Base-by-base conservation (phyloP, 2,113 vertebrate genomes). In the Sigmodon hispidus region DNA sequence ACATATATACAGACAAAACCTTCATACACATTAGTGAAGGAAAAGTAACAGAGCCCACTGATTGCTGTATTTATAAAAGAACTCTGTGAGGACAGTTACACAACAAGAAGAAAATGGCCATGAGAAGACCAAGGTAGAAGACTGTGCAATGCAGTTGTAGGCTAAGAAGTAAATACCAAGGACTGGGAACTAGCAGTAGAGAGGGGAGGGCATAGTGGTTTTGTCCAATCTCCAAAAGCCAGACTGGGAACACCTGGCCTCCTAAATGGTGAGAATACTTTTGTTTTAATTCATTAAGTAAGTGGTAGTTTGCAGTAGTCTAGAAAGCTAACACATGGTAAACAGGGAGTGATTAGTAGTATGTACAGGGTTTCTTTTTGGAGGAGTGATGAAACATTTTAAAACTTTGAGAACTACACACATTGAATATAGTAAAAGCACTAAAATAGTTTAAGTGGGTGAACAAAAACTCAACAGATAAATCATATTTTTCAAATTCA, bases 381-480 rank as follows among this genome's bases (percentile, higher is more conserved):
- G 31, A 48, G 45, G 19, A 34, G 8, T 93, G 2, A 92, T 70
- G 70, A 72, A 94, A 92, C 55, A 70, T 91, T 88, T 55, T 76
- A 40, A 89, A 90, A 93, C 91, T 87, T 40, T 80, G 72, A 84
- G n/a, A 16, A 29, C 3, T 69, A 43, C 21, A 87, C 50, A 90
- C 36, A 72, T 3, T 50, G 26, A 76, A 72, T 73, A 90, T 73
- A 83, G 16, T 89, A 89, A 96, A 94, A 67, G 90, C 34, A 91
- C 2, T 83, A 67, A 22, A 87, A 87, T 26, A 94, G 52, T 86
- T 92, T 55, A 80, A 95, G 59, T 45, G 43, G 19, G 57, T 90
- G 31, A 86, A 95, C 76, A 72, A 91, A 92, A 61, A 2, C 55
- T 57, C 31, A 16, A 93, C 19, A 93, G 88, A 76, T 45, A 50